Percentiles rank a stretch among this genome's conserved stretches.
Evolutionary conservation across 2,797 vertebrate species (phyloP).

Genomic region (Peromyscus nudipes): DNA sequence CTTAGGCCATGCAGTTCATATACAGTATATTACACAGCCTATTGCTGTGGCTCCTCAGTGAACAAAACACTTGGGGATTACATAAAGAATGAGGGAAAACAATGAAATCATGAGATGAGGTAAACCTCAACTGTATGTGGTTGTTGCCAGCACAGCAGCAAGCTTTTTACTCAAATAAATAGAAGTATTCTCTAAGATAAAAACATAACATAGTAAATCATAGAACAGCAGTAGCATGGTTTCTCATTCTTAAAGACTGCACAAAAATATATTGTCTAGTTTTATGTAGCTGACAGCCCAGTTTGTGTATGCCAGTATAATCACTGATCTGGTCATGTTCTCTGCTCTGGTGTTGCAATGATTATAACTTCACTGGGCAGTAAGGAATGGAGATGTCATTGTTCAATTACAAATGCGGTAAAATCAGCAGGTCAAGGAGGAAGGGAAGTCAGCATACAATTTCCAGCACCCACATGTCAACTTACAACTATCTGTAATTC

Average conservation of each 20-base stretch:
- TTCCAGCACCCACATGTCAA: background rate
- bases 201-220: background rate
- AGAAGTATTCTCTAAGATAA: background rate
- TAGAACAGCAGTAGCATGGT: background rate
- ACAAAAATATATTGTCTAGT: background rate
- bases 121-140: background rate
- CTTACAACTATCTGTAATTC: background rate
- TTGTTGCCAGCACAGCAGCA: background rate
- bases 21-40: background rate
- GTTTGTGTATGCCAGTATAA: background rate
- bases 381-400: background rate
- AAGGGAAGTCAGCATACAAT: background rate
- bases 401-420: background rate
- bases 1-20: too few relatives aligned
- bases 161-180: background rate
- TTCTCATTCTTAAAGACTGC: background rate
- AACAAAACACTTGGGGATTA: background rate
- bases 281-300: background rate
- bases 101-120: background rate
- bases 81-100: background rate
- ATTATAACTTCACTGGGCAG: background rate
- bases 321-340: background rate
- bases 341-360: background rate
- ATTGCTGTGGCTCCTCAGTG: background rate
- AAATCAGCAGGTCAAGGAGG: background rate